Base-by-base conservation (phyloP, 2,888 invertebrate species). In the Glyphotaelius pellucidus region DNA sequence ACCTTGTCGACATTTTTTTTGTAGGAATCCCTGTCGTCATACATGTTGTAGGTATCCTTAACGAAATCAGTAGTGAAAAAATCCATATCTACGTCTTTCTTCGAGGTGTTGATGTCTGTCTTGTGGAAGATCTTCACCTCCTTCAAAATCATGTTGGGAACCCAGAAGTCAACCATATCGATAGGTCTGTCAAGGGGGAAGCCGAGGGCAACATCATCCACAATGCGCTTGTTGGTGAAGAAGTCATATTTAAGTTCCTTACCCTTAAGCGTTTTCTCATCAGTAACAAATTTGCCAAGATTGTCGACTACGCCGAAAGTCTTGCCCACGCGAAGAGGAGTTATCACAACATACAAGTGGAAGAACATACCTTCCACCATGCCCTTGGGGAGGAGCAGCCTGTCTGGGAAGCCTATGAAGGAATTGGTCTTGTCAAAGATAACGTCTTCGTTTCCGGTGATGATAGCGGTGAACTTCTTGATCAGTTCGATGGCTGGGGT, bases 341-440 rank as follows among this genome's bases (percentile, higher is more conserved):
- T 95, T 92, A 97, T 96, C 94, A 97, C 96, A 89, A 97, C 97
- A 95, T 97, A 95, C 91, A 97, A 94, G 93, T 97, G 96, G 94
- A 96, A 97, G 32, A 97, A 96, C 95, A 97, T 96, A 93, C 97
- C 97, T 91, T 96, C 97, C 94, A 95, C 94, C 93, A 95, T 96
- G 93, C 97, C 97, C 94, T 97, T 97, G 94, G 98, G 97, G 91
- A 98, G 95, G 94, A 97, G 94, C 90, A 97, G 95, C 93, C 97
- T 96, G 91, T 96, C 96, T 25, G 97, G 97, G 94, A 96, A 96
- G 83, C 97, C 96, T 93, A 96, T 96, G 94, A 97, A 95, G 85
- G 95, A 95, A 94, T 96, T 95, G 87, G 95, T 94, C 93, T 95
- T 94, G 93, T 96, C 96, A 93, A 96, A 93, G 92, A 95, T 94